A percentile compares a stretch with the other conserved stretches of the same genome.
phyloP scores from a whole-genome alignment of 2,113 vertebrate genomes.

The Sakesphorus luctuosus region DNA sequence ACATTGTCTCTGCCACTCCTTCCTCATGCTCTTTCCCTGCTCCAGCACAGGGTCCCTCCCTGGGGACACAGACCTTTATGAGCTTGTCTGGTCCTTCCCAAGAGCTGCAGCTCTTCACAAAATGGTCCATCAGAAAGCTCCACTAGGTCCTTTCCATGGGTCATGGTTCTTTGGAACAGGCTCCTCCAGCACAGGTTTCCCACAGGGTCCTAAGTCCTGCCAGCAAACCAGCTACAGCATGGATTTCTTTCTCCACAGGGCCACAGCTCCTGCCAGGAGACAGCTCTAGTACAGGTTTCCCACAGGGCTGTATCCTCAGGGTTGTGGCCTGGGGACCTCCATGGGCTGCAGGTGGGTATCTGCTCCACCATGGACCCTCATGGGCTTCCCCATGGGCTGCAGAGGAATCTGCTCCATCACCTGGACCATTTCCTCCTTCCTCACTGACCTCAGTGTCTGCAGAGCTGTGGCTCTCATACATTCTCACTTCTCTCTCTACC shows the following conservation, averaged over 20 bases:
- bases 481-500: neutral
- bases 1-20: neutral
- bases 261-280: neutral
- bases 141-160: neutral
- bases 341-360: neutral
- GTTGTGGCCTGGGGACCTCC: neutral
- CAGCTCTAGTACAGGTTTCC: neutral
- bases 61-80: rapidly evolving
- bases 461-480: neutral
- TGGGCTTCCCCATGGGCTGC: rapidly evolving
- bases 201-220: neutral
- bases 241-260: neutral
- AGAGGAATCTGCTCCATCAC: rapidly evolving
- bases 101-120: neutral
- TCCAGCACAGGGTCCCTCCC: neutral
- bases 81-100: neutral
- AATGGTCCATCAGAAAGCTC: neutral
- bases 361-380: rapidly evolving
- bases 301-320: neutral
- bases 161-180: neutral
- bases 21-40: neutral
- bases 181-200: too few species aligned
- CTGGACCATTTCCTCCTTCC: neutral
- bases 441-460: neutral
- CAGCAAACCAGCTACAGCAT: rapidly evolving